Conservation (phyloP, 2,797 vertebrate species). For the Pseudocheirus occidentalis region DNA sequence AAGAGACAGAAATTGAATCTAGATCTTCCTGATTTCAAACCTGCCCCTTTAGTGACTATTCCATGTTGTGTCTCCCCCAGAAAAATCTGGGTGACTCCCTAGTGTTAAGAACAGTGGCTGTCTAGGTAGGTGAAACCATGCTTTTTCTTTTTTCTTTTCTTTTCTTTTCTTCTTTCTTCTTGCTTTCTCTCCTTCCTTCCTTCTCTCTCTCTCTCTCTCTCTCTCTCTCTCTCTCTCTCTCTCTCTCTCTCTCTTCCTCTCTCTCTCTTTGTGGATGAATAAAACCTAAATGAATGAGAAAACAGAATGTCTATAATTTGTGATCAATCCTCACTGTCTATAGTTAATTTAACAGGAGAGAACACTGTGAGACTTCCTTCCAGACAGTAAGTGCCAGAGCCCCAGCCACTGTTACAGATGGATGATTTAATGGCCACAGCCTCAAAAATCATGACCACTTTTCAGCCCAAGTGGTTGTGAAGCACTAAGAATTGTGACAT, state of each 20-base stretch:
- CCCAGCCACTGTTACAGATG: neutral
- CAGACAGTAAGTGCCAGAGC: neutral
- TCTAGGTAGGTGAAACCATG: neutral
- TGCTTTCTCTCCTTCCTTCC: too few species aligned
- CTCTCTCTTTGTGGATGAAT: neutral
- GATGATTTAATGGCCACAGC: constrained; percentile 10
- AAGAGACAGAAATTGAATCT: neutral
- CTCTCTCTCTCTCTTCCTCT: too few species aligned
- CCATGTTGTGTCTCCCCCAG: neutral
- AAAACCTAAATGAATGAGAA: neutral
- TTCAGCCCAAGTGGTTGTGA: constrained; percentile 18
- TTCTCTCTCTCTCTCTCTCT: too few species aligned
- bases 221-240: rapidly evolving
- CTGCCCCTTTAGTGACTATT: neutral
- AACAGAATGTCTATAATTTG: neutral
- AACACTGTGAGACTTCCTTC: neutral
- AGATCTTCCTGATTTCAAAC: neutral
- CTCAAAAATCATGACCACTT: constrained; percentile 26
- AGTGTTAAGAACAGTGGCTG: neutral
- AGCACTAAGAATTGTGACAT: constrained; percentile 19
- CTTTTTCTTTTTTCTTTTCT: too few species aligned
- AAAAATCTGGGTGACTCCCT: neutral
- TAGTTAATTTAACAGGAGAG: neutral
- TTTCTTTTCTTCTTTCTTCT: too few species aligned
- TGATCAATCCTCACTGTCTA: neutral